phyloP scores from a whole-genome alignment of 2,797 vertebrate genomes.

The Mallotus villosus region DNA sequence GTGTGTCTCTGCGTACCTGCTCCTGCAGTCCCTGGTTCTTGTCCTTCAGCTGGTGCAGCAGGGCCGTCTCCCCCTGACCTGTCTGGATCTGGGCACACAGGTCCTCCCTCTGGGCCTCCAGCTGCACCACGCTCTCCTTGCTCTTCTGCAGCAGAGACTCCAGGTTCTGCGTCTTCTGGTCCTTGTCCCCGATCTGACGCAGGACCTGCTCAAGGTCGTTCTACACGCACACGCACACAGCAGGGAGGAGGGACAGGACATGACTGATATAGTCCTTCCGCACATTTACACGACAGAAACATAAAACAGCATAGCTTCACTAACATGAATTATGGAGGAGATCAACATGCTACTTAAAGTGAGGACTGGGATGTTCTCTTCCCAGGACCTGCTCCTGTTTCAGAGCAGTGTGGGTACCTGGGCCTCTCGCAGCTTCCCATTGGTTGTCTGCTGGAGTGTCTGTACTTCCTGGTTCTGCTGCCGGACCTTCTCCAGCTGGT shows the following conservation, averaged over 20 bases:
- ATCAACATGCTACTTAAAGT: no score
- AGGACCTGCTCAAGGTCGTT: slow-evolving; percentile 97
- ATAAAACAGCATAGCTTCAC: background rate
- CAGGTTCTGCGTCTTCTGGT: slow-evolving; percentile 98
- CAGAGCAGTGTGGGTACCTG: slow-evolving; percentile 76
- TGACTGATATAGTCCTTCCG: no score
- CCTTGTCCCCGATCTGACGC: slow-evolving; percentile 97
- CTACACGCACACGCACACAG: slow-evolving; percentile 59
- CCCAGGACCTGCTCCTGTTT: no score
- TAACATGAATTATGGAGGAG: no score
- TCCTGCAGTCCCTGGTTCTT: slow-evolving; percentile 92
- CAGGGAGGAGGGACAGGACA: no score
- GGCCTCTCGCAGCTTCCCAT: slow-evolving; percentile 91
- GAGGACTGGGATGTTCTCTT: no score
- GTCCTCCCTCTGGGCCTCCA: slow-evolving; percentile 94
- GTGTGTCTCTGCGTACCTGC: slow-evolving; percentile 74
- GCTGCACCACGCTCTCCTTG: slow-evolving; percentile 88
- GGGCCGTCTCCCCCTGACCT: slow-evolving; percentile 93
- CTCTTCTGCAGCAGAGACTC: slow-evolving; percentile 97
- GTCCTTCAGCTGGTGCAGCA: slow-evolving; percentile 95
- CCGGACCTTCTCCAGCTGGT: slow-evolving; percentile 93
- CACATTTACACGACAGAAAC: background rate
- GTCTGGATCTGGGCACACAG: slow-evolving; percentile 97
- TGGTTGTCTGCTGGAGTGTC: slow-evolving; percentile 90
- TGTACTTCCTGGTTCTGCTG: slow-evolving; percentile 96